Percentiles rank a stretch among this genome's conserved stretches.
Evolutionary conservation across 2,888 invertebrate species (phyloP).

Genomic region (Ditylenchus weischeri): DNA sequence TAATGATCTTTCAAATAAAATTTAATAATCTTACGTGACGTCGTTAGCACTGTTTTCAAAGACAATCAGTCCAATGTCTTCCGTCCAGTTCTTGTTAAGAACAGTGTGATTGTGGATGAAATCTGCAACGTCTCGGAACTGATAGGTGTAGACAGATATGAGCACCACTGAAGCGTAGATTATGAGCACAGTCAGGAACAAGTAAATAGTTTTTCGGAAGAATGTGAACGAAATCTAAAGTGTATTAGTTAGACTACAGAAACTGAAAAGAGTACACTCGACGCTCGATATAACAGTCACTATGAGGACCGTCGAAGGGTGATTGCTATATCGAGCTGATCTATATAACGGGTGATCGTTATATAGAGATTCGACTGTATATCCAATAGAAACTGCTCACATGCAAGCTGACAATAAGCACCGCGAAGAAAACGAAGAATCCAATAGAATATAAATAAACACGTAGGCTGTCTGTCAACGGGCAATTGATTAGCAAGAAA

Average conservation of each 20-base stretch:
- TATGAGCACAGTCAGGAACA: constrained; percentile 91
- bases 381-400: constrained; percentile 26
- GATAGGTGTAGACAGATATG: constrained; percentile 90
- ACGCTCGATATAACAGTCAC: too few species aligned
- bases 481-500: constrained; percentile 81
- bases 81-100: constrained; percentile 67
- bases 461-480: constrained; percentile 67
- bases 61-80: constrained; percentile 84
- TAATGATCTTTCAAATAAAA: background rate
- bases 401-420: constrained; percentile 68
- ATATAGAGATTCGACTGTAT: too few species aligned
- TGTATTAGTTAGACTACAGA: too few species aligned
- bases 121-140: constrained; percentile 70
- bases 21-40: constrained; percentile 15
- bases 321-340: too few species aligned
- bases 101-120: constrained; percentile 67
- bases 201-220: constrained; percentile 89
- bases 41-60: constrained; percentile 64
- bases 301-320: too few species aligned
- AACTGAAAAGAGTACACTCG: too few species aligned
- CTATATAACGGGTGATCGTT: too few species aligned
- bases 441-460: constrained; percentile 89
- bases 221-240: constrained; percentile 80
- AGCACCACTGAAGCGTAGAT: constrained; percentile 92
- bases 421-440: constrained; percentile 90